Percentiles rank a stretch among this genome's conserved stretches.
phyloP scores from a whole-genome alignment of 2,113 vertebrate genomes.

The Cynoglossus semilaevis region DNA sequence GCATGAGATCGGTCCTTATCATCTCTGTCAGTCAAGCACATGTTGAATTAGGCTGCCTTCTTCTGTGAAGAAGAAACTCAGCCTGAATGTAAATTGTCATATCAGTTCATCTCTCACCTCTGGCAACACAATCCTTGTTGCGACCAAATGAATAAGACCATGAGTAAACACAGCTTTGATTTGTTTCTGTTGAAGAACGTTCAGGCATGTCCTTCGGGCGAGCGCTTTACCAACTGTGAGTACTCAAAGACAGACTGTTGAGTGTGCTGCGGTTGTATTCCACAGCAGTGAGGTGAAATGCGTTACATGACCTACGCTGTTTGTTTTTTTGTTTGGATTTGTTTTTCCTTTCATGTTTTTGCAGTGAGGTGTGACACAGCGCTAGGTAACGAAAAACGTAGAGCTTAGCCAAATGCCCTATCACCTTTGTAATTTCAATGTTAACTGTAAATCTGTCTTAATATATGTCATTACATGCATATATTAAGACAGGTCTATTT shows the following conservation, averaged over 20 bases:
- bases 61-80: background rate
- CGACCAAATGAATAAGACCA: slow-evolving; percentile 17
- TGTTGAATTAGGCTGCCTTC: background rate
- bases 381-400: background rate
- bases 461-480: too few relatives aligned
- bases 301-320: background rate
- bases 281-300: background rate
- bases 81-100: slow-evolving; percentile 4
- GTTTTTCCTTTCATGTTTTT: background rate
- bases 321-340: background rate
- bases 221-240: background rate
- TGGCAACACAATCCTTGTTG: slow-evolving; percentile 10
- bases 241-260: background rate
- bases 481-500: too few relatives aligned
- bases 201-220: background rate
- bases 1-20: slow-evolving; percentile 8
- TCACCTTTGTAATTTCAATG: too few relatives aligned
- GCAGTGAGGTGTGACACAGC: background rate
- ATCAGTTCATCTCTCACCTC: slow-evolving; percentile 12
- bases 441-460: too few relatives aligned
- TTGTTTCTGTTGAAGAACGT: slow-evolving; percentile 16
- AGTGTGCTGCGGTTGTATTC: background rate
- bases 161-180: slow-evolving; percentile 13
- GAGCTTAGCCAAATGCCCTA: background rate
- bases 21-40: slow-evolving; percentile 2